Percentiles rank a stretch among this genome's conserved stretches.
Evolutionary conservation across 1,140 invertebrate genomes (phyloP).

Genomic region (Thaumatotibia leucotreta): DNA sequence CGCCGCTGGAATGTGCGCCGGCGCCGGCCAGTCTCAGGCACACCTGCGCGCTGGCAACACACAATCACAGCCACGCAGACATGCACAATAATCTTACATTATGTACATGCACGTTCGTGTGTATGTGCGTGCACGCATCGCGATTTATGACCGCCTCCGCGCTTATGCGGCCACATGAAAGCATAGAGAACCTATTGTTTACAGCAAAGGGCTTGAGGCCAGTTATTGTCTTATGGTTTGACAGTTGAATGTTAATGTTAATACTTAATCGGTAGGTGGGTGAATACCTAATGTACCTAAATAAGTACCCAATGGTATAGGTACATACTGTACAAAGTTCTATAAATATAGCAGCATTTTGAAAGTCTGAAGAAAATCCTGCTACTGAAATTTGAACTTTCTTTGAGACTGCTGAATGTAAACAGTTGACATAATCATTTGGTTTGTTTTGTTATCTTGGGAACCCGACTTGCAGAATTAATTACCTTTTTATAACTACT

Average conservation of each 20-base stretch:
- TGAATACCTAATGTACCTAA: too few species aligned
- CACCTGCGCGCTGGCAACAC: slow-evolving; percentile 25
- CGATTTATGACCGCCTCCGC: slow-evolving; percentile 35
- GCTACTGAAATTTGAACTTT: too few species aligned
- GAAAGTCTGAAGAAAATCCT: too few species aligned
- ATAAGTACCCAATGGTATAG: too few species aligned
- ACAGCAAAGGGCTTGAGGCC: background rate
- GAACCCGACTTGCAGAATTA: too few species aligned
- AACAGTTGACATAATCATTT: too few species aligned
- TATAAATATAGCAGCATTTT: too few species aligned
- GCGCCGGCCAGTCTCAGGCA: slow-evolving; percentile 36
- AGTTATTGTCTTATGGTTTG: background rate
- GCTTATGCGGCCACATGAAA: slow-evolving; percentile 32
- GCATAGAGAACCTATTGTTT: slow-evolving; percentile 16
- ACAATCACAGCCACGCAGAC: slow-evolving; percentile 13
- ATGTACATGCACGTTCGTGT: slow-evolving; percentile 17
- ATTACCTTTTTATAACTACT: too few species aligned
- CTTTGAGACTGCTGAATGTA: too few species aligned
- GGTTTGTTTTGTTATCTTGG: too few species aligned
- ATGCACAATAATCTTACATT: background rate
- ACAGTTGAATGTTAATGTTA: background rate
- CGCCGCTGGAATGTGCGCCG: slow-evolving; percentile 30
- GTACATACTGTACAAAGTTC: too few species aligned
- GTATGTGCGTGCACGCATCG: slow-evolving; percentile 27
- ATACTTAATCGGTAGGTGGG: background rate